A percentile compares a stretch with the other conserved stretches of the same genome.
Evolutionary conservation across 2,888 invertebrate species (phyloP).

Genomic region (Hyles lineata): DNA sequence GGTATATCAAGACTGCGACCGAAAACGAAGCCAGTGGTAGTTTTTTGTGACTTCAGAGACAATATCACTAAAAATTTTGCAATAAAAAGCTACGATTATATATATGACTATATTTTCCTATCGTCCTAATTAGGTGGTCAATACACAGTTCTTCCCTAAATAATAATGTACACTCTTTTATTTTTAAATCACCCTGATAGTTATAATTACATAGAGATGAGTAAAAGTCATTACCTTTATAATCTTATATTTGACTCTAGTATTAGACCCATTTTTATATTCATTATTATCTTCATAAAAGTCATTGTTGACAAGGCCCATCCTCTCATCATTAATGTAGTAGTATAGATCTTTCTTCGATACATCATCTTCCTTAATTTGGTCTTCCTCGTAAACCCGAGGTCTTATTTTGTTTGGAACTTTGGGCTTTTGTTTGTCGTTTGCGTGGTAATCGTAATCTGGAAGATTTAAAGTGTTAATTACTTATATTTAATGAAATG

Average conservation of each 20-base stretch:
- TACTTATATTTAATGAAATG: too few relatives aligned
- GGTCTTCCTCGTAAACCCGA: neutral
- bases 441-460: conserved; percentile 17
- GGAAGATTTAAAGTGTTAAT: neutral
- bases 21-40: too few relatives aligned
- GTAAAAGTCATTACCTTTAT: conserved; percentile 41
- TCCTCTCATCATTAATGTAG: conserved; percentile 46
- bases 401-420: neutral
- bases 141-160: too few relatives aligned
- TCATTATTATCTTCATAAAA: neutral
- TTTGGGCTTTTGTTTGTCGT: conserved; percentile 5
- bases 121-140: too few relatives aligned
- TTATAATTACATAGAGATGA: neutral
- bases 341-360: conserved; percentile 47
- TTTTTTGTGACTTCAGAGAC: too few relatives aligned
- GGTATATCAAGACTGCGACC: too few relatives aligned
- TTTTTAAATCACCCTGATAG: neutral
- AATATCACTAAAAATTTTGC: too few relatives aligned
- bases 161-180: too few relatives aligned
- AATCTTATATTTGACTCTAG: conserved; percentile 52
- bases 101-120: too few relatives aligned
- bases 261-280: conserved; percentile 26
- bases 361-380: neutral
- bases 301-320: conserved; percentile 35
- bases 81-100: too few relatives aligned